Percentiles rank a stretch among this genome's conserved stretches.
Evolutionary conservation across 1,140 invertebrate genomes (phyloP).

Genomic region (Lordiphosa mommai): DNA sequence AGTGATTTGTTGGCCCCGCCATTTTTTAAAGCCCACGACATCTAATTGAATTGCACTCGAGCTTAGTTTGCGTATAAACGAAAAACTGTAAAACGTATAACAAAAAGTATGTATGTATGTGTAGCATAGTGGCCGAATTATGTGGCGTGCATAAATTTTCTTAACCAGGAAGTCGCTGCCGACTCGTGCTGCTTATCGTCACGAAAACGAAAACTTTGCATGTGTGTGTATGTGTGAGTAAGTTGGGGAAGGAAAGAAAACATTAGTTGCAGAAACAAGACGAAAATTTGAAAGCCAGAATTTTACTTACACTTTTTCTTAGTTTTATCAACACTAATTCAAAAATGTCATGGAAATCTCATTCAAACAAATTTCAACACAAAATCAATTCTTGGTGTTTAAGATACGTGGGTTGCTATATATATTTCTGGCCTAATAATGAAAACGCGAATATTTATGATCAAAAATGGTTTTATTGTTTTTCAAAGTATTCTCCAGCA

Average conservation of each 20-base stretch:
- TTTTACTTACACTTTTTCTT: background rate
- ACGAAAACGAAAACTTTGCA: slow-evolving; percentile 60
- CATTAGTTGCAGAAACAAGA: slow-evolving; percentile 56
- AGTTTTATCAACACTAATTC: too few species aligned
- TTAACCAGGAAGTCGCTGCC: slow-evolving; percentile 51
- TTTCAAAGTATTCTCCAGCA: too few species aligned
- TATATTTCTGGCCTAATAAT: too few species aligned
- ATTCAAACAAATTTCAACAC: too few species aligned
- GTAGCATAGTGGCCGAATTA: slow-evolving; percentile 63
- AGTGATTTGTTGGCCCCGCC: slow-evolving; percentile 65
- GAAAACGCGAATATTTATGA: too few species aligned
- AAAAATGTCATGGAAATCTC: too few species aligned
- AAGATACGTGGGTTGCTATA: too few species aligned
- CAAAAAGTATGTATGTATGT: slow-evolving; percentile 21
- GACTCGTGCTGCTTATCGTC: slow-evolving; percentile 66
- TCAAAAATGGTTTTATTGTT: too few species aligned
- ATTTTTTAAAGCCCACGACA: slow-evolving; percentile 57
- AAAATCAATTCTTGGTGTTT: too few species aligned
- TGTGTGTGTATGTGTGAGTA: background rate
- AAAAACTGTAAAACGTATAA: slow-evolving; percentile 4
- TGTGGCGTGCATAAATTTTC: slow-evolving; percentile 73
- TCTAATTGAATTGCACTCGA: slow-evolving; percentile 69
- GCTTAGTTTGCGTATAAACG: slow-evolving; percentile 26
- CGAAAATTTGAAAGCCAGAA: background rate
- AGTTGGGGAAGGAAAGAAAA: slow-evolving; percentile 23